phyloP scores from a whole-genome alignment of 2,797 vertebrate species.

The Eremophila alpestris region DNA sequence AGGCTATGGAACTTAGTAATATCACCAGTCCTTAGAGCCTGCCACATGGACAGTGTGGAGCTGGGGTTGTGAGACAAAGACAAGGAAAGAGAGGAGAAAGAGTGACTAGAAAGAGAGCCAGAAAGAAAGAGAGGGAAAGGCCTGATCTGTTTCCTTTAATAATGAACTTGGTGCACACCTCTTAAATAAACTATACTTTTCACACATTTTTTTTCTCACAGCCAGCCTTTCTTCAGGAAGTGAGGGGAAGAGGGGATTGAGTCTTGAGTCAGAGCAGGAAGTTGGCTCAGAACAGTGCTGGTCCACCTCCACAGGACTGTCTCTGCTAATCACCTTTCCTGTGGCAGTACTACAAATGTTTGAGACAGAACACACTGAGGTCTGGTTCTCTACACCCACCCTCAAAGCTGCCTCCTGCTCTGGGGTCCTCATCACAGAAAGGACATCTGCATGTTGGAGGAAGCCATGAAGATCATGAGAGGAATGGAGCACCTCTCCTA shows the following conservation, averaged over 20 bases:
- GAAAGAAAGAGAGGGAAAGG: neutral
- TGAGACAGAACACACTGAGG: neutral
- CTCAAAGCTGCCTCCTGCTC: neutral
- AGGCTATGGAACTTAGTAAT: neutral
- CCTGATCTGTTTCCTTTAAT: neutral
- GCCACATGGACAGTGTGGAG: rapidly evolving
- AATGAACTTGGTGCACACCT: neutral
- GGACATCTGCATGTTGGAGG: too few species aligned
- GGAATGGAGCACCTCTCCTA: neutral
- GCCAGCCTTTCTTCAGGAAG: neutral
- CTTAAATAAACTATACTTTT: neutral
- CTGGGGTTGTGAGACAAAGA: neutral
- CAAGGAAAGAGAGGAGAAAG: neutral
- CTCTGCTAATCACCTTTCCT: neutral
- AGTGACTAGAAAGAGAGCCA: neutral
- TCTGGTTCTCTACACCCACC: neutral
- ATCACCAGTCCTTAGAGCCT: neutral
- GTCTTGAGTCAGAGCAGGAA: neutral
- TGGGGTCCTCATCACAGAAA: neutral
- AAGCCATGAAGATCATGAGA: neutral
- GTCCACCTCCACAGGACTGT: rapidly evolving
- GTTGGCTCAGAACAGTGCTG: neutral
- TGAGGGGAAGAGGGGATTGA: neutral
- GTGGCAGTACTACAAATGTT: neutral
- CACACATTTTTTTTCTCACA: neutral